Conservation (phyloP, 2,113 vertebrate species). For the Arizona elegans region DNA sequence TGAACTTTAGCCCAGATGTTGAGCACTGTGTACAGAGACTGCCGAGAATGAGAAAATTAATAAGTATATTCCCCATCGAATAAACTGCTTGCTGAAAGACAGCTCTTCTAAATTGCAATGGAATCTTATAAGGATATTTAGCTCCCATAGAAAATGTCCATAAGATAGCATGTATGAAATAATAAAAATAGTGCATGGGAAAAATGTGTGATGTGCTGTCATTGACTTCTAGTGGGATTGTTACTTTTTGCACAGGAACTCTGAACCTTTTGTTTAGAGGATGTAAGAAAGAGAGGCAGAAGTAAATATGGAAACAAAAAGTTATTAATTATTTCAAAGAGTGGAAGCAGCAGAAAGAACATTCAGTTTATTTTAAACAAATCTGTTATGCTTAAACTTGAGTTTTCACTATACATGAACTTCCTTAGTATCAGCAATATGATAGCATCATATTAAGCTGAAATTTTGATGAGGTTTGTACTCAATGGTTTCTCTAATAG, state of each 20-base stretch:
- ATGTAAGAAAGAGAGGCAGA: slow-evolving; percentile 20
- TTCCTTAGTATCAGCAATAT: neutral
- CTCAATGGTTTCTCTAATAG: neutral
- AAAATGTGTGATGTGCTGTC: neutral
- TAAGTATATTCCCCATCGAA: neutral
- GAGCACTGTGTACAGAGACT: neutral
- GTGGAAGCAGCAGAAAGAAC: neutral
- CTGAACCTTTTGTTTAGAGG: slow-evolving; percentile 47
- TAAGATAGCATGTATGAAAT: accelerated
- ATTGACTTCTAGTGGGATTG: slow-evolving; percentile 9
- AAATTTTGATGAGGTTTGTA: neutral
- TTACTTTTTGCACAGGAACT: slow-evolving; percentile 35
- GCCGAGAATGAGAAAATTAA: neutral
- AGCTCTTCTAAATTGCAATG: neutral
- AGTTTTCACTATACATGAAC: neutral
- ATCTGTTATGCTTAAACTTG: neutral
- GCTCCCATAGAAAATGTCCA: neutral
- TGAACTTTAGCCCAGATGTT: slow-evolving; percentile 16
- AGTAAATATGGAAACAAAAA: slow-evolving; percentile 4
- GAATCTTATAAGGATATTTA: neutral
- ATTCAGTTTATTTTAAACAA: neutral
- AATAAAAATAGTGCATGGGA: slow-evolving; percentile 10
- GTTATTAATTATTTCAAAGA: neutral
- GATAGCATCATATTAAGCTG: neutral
- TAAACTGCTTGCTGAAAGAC: neutral